Percentiles rank a stretch among this genome's conserved stretches.
Evolutionary conservation across 2,888 invertebrate species (phyloP).

Genomic region (Drosophila stalkeri): DNA sequence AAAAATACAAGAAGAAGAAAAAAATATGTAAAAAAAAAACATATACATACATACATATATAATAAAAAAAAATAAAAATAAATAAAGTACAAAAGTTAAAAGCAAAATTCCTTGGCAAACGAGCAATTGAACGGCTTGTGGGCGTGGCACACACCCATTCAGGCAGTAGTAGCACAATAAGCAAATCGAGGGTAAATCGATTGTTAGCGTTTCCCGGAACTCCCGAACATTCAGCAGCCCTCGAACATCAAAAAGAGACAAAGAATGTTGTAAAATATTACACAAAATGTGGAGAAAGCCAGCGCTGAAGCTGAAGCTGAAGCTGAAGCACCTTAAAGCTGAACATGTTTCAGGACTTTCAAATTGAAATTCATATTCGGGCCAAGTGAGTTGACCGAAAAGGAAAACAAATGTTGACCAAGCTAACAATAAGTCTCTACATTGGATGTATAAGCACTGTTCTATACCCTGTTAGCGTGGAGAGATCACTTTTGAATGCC

Average conservation of each 20-base stretch:
- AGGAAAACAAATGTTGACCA: neutral
- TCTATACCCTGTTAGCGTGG: too few species aligned
- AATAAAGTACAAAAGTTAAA: constrained; percentile 52
- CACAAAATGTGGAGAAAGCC: neutral
- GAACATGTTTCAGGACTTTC: neutral
- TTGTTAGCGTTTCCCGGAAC: constrained; percentile 17
- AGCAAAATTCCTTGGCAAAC: constrained; percentile 57
- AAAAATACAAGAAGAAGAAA: neutral
- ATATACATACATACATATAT: too few species aligned
- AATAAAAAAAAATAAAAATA: constrained; percentile 23
- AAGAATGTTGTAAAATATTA: constrained; percentile 6
- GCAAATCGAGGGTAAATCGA: constrained; percentile 22
- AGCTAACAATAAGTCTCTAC: neutral
- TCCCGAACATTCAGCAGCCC: neutral
- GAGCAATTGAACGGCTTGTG: constrained; percentile 55
- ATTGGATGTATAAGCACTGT: too few species aligned
- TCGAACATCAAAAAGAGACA: neutral
- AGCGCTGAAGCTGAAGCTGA: too few species aligned
- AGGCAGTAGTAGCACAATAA: constrained; percentile 14
- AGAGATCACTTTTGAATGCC: too few species aligned
- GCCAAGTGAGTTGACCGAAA: neutral
- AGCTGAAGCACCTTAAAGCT: neutral
- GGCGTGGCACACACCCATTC: constrained; percentile 18
- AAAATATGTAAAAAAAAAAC: neutral
- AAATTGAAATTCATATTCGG: neutral